Percentiles rank a stretch among this genome's conserved stretches.
These are phyloP conservation scores for Asobara japonica DNA, from an alignment of 1,140 invertebrate species.

Conservation along the genomic window DNA sequence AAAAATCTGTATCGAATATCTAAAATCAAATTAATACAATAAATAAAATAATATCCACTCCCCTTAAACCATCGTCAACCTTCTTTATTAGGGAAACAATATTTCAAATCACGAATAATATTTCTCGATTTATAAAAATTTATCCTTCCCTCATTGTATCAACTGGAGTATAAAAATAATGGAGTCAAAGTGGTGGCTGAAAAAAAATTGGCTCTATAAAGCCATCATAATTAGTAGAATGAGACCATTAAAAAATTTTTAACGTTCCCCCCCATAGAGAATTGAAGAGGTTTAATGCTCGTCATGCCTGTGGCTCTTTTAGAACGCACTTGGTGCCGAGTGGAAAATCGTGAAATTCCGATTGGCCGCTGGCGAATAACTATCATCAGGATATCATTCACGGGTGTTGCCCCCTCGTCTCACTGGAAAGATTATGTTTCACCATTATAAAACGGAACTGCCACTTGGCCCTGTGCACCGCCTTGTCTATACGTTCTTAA, in stretches of 20 bases:
- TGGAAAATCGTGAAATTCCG: slow-evolving; percentile 19
- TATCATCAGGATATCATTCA: slow-evolving; percentile 13
- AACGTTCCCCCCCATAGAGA: not conserved
- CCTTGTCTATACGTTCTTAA: slow-evolving; percentile 13
- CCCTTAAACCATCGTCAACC: no score
- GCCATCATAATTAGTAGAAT: not conserved
- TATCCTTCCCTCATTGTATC: not conserved
- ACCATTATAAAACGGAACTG: slow-evolving; percentile 29
- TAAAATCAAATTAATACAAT: no score
- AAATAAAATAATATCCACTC: no score
- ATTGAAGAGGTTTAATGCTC: not conserved
- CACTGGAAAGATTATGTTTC: slow-evolving; percentile 16
- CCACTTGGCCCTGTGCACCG: slow-evolving; percentile 28
- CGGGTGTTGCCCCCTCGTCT: slow-evolving; percentile 10
- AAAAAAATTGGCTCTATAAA: not conserved
- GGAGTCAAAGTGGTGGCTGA: not conserved
- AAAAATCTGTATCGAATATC: no score
- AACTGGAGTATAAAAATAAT: not conserved
- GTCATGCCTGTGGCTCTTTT: not conserved
- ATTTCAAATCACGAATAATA: not conserved
- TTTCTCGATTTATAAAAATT: not conserved
- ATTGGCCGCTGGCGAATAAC: slow-evolving; percentile 15
- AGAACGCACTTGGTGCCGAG: not conserved
- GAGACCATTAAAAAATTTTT: not conserved
- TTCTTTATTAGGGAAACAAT: not conserved